phyloP scores from a whole-genome alignment of 1,140 invertebrate species.

The Lordiphosa collinella region DNA sequence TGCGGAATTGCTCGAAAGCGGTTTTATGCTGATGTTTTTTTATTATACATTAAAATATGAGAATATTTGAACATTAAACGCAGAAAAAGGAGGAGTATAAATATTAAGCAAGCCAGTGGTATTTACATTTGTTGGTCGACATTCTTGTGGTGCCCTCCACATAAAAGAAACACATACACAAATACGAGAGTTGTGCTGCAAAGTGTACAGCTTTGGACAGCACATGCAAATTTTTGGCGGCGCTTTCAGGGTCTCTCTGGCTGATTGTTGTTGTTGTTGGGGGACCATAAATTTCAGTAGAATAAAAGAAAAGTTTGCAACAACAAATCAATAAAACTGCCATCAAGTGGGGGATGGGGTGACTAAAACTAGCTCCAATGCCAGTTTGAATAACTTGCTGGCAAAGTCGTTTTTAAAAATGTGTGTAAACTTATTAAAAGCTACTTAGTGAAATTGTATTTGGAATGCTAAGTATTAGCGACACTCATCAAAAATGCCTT shows the following conservation, averaged over 20 bases:
- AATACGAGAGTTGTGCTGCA: neutral
- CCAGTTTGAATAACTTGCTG: neutral
- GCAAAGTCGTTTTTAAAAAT: slow-evolving; percentile 30
- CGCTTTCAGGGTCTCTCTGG: slow-evolving; percentile 45
- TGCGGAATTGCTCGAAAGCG: slow-evolving; percentile 29
- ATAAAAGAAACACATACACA: slow-evolving; percentile 32
- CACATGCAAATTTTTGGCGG: slow-evolving; percentile 69
- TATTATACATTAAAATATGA: slow-evolving; percentile 34
- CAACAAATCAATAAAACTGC: slow-evolving; percentile 69
- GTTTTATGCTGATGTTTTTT: slow-evolving; percentile 60
- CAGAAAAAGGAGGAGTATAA: slow-evolving; percentile 12
- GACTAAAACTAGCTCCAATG: slow-evolving; percentile 44
- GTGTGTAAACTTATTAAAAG: neutral
- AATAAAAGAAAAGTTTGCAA: slow-evolving; percentile 52
- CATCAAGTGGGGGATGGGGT: slow-evolving; percentile 34
- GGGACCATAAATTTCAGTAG: slow-evolving; percentile 54
- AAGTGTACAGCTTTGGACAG: slow-evolving; percentile 29
- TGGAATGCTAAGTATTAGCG: too few species aligned
- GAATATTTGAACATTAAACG: slow-evolving; percentile 48
- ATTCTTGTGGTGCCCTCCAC: slow-evolving; percentile 50
- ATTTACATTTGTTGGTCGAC: slow-evolving; percentile 59
- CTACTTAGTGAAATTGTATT: too few species aligned
- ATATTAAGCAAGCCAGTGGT: slow-evolving; percentile 18
- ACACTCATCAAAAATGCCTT: too few species aligned
- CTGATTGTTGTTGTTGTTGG: slow-evolving; percentile 28